These are phyloP conservation scores for Microctonus aethiopoides DNA, from an alignment of 2,888 invertebrate genomes.

Conservation along the genomic window DNA sequence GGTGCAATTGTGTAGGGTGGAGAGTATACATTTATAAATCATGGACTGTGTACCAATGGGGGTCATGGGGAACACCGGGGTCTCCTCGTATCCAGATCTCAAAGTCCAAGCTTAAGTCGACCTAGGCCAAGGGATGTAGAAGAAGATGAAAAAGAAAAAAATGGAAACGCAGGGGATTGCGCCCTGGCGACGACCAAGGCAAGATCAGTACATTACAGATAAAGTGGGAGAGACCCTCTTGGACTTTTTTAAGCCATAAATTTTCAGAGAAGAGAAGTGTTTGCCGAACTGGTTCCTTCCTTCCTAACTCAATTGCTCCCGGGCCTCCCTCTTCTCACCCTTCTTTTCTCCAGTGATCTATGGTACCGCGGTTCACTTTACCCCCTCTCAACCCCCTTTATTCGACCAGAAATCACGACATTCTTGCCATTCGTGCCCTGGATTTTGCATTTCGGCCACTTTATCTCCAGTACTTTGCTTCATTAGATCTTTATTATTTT, in stretches of 20 bases:
- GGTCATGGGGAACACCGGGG: conserved; percentile 43
- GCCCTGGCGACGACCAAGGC: conserved; percentile 54
- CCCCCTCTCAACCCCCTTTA: conserved; percentile 37
- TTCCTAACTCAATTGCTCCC: conserved; percentile 67
- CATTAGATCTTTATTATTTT: conserved; percentile 8
- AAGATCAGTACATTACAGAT: conserved; percentile 68
- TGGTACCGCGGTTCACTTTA: conserved; percentile 52
- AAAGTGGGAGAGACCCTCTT: conserved; percentile 61
- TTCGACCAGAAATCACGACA: conserved; percentile 26
- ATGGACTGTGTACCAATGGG: conserved; percentile 54
- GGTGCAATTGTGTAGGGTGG: conserved; percentile 23
- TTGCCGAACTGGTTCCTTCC: conserved; percentile 68
- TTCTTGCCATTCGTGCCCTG: conserved; percentile 53
- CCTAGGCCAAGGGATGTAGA: conserved; percentile 3
- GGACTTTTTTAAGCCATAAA: conserved; percentile 67
- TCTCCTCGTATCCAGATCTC: conserved; percentile 43
- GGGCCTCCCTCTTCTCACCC: conserved; percentile 26
- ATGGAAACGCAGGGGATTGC: conserved; percentile 37
- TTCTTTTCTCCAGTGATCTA: conserved; percentile 57
- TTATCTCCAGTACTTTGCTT: not conserved
- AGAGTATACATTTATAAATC: conserved; percentile 61
- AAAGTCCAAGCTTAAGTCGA: conserved; percentile 30
- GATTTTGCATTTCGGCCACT: conserved; percentile 50
- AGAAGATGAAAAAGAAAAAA: conserved; percentile 21
- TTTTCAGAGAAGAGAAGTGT: conserved; percentile 61